Evolutionary conservation across 2,888 invertebrate genomes (phyloP).

Genomic region (Agrilus biguttatus): DNA sequence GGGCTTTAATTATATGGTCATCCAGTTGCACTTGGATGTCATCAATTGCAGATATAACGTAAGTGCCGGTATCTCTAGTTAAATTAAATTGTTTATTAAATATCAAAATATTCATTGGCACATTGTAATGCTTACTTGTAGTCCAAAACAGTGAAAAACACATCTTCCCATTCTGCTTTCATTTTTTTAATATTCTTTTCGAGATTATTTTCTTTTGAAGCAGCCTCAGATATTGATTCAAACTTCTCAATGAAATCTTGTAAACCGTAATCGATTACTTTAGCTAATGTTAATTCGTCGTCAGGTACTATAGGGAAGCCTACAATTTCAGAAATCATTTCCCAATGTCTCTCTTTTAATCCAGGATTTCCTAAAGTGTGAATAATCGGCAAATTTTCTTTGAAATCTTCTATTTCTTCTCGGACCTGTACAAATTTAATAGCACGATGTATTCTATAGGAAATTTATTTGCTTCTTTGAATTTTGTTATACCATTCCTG

Average conservation of each 20-base stretch:
- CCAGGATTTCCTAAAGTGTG: conserved; percentile 90
- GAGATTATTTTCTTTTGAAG: conserved; percentile 88
- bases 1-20: conserved; percentile 92
- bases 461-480: no score
- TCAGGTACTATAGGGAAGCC: conserved; percentile 85
- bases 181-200: conserved; percentile 82
- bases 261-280: conserved; percentile 80
- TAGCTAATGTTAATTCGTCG: conserved; percentile 64
- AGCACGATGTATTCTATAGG: no score
- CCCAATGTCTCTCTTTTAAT: conserved; percentile 86
- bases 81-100: background rate
- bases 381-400: conserved; percentile 76
- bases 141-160: conserved; percentile 54
- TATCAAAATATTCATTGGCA: no score
- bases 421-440: conserved; percentile 27
- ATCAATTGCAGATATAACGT: conserved; percentile 78
- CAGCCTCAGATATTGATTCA: conserved; percentile 84
- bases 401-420: conserved; percentile 71
- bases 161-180: conserved; percentile 80
- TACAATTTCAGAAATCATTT: conserved; percentile 85
- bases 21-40: conserved; percentile 87
- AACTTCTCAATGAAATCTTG: conserved; percentile 81
- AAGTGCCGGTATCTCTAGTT: conserved; percentile 73
- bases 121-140: conserved; percentile 41
- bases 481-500: conserved; percentile 35